A percentile compares a stretch with the other conserved stretches of the same genome.
Evolutionary conservation across 2,797 vertebrate species (phyloP).

Genomic region (Galago senegalensis): DNA sequence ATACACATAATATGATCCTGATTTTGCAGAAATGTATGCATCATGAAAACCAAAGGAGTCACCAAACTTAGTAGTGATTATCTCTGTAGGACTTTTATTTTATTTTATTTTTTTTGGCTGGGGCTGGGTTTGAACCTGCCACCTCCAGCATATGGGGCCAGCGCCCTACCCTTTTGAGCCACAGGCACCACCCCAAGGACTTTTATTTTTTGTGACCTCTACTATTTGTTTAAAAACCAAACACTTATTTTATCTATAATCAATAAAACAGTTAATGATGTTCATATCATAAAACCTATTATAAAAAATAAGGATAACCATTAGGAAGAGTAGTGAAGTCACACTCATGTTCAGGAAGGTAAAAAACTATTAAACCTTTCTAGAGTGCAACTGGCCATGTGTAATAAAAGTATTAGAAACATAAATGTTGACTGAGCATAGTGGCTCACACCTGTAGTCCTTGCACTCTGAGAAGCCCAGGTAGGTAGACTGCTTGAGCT

Average conservation of each 20-base stretch:
- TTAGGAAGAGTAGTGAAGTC: not conserved
- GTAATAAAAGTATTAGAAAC: not conserved
- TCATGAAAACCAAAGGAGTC: not conserved
- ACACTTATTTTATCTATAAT: not conserved
- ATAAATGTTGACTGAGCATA: not conserved
- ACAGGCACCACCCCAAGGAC: not conserved
- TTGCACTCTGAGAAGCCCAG: too few relatives aligned
- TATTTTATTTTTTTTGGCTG: too few relatives aligned
- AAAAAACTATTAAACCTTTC: not conserved
- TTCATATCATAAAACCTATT: slow-evolving; percentile 3
- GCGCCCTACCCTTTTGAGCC: too few relatives aligned
- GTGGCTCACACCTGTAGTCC: too few relatives aligned
- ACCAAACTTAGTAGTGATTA: not conserved
- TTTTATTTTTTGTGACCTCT: not conserved
- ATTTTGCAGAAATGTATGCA: not conserved
- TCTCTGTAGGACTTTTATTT: not conserved
- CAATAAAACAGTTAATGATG: not conserved
- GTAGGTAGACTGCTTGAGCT: too few relatives aligned
- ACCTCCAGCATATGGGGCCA: too few relatives aligned
- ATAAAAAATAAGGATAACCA: not conserved
- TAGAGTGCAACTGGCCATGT: not conserved
- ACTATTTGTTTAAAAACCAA: not conserved
- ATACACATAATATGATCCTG: not conserved
- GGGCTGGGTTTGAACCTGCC: too few relatives aligned
- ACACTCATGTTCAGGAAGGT: not conserved